Percentiles rank a stretch among this genome's conserved stretches.
These are phyloP conservation scores for Rugalucina vietnamica DNA, from an alignment of 2,888 invertebrate species.

Conservation along the genomic window DNA sequence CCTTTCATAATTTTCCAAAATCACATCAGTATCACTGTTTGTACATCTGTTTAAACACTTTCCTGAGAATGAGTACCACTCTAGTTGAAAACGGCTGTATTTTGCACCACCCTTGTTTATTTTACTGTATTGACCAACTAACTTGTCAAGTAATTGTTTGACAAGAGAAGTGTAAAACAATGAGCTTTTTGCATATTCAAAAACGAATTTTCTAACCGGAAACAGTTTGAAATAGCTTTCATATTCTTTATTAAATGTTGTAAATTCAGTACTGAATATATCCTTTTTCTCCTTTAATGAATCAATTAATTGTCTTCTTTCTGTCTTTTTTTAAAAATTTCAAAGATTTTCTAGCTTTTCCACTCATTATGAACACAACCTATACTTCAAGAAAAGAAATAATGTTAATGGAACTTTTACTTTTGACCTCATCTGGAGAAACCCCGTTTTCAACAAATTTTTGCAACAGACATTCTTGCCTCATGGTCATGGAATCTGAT, in stretches of 20 bases:
- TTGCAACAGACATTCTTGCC: no score
- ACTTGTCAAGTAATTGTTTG: not conserved
- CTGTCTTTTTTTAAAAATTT: not conserved
- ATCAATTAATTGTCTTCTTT: not conserved
- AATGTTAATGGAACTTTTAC: not conserved
- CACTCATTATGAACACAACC: not conserved
- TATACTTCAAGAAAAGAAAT: not conserved
- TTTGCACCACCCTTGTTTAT: not conserved
- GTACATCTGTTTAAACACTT: not conserved
- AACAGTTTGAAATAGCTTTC: not conserved
- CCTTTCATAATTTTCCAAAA: not conserved
- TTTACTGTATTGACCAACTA: not conserved
- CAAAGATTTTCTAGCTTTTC: conserved; percentile 1
- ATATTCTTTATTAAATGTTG: not conserved
- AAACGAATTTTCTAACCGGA: not conserved
- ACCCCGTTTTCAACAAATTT: no score
- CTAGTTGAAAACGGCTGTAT: not conserved
- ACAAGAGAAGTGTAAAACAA: not conserved
- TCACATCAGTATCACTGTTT: not conserved
- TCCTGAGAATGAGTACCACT: not conserved
- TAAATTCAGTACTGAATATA: not conserved
- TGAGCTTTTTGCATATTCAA: not conserved
- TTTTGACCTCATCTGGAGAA: no score
- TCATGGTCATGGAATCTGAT: no score
- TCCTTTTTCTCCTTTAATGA: not conserved